A percentile compares a stretch with the other conserved stretches of the same genome.
Conservation (phyloP, 1,140 invertebrate genomes). For the Drosophila nebulosa region DNA sequence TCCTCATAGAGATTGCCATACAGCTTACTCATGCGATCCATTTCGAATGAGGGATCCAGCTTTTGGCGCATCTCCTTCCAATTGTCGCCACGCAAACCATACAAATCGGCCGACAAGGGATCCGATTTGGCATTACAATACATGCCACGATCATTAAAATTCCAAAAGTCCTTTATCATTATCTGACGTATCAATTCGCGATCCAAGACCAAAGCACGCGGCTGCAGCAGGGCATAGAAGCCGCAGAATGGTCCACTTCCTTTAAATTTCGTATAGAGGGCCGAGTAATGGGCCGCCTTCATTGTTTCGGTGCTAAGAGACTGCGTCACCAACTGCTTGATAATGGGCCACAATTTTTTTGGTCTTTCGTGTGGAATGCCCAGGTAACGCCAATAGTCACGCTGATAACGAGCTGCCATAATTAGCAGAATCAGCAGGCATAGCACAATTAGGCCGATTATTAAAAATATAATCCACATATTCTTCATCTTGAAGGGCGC, state of each 20-base stretch:
- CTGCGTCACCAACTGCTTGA: constrained; percentile 58
- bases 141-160: constrained; percentile 83
- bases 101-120: constrained; percentile 82
- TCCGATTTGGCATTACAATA: constrained; percentile 82
- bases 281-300: constrained; percentile 55
- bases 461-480: constrained; percentile 67
- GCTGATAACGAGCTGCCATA: constrained; percentile 65
- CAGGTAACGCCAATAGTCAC: constrained; percentile 72
- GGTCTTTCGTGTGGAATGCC: constrained; percentile 69
- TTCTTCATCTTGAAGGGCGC: constrained; percentile 45
- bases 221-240: constrained; percentile 68
- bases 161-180: constrained; percentile 84
- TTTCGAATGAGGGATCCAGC: constrained; percentile 85
- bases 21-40: constrained; percentile 83
- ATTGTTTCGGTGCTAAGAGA: constrained; percentile 51
- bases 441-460: constrained; percentile 60
- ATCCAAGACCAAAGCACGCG: constrained; percentile 79
- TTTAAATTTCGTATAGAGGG: constrained; percentile 66
- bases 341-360: constrained; percentile 60
- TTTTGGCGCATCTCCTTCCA: constrained; percentile 85
- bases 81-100: constrained; percentile 81
- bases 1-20: constrained; percentile 67
- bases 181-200: constrained; percentile 83
- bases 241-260: constrained; percentile 72
- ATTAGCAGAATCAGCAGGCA: constrained; percentile 46